Percentiles rank a stretch among this genome's conserved stretches.
These are phyloP conservation scores for Labeo calbasu DNA, from an alignment of 2,797 vertebrate species.

Conservation along the genomic window DNA sequence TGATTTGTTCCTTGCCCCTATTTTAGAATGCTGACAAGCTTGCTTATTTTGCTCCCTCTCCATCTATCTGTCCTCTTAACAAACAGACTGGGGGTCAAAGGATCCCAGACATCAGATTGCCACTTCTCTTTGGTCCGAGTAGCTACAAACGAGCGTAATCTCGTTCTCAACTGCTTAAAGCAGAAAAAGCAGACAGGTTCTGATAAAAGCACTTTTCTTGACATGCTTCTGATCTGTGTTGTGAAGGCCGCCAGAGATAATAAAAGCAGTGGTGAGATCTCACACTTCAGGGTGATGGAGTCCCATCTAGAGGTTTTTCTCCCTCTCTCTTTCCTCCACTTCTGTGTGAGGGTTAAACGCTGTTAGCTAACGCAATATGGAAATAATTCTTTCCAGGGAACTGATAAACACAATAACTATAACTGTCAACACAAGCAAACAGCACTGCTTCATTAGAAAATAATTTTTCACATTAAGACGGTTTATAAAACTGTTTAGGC, in stretches of 20 bases:
- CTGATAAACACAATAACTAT: background rate
- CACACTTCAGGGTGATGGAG: conserved; percentile 34
- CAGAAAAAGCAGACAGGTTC: conserved; percentile 14
- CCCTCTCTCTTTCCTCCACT: background rate
- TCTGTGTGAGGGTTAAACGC: background rate
- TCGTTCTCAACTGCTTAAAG: conserved; percentile 17
- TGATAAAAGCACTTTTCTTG: conserved; percentile 39
- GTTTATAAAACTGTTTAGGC: background rate
- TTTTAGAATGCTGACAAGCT: conserved; percentile 39
- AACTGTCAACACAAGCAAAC: background rate
- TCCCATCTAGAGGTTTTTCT: background rate
- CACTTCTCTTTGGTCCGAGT: conserved; percentile 28
- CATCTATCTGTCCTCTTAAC: conserved; percentile 32
- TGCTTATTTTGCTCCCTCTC: conserved; percentile 18
- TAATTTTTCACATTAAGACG: background rate
- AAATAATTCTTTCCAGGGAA: conserved; percentile 29
- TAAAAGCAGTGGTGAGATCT: conserved; percentile 19
- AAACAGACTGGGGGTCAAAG: conserved; percentile 11
- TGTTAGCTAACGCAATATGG: background rate
- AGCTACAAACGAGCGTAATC: conserved; percentile 23
- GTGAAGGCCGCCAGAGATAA: conserved; percentile 26
- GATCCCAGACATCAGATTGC: conserved; percentile 30
- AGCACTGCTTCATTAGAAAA: background rate
- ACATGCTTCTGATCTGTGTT: conserved; percentile 27
- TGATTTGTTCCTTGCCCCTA: conserved; percentile 32